Conservation (phyloP, 37 sponge, comb jelly and placozoan species). For the Eunapius fragilis region DNA sequence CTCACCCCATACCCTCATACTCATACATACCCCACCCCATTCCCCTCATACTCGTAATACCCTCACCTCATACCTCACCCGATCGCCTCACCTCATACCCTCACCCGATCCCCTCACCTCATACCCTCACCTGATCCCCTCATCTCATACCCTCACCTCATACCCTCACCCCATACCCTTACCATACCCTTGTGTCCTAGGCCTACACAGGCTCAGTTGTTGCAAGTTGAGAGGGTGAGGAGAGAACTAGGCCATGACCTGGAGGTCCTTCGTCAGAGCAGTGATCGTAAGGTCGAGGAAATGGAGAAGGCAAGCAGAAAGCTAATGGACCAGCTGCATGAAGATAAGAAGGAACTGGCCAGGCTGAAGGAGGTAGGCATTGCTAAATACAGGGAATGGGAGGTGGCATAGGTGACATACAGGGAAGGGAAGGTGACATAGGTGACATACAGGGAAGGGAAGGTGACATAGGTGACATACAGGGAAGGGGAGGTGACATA, state of each 20-base stretch:
- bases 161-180: neutral
- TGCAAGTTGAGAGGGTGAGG: conserved; percentile 77
- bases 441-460: too few relatives aligned
- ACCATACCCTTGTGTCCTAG: neutral
- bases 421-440: too few relatives aligned
- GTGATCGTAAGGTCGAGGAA: conserved; percentile 54
- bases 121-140: neutral
- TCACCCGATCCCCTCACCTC: neutral
- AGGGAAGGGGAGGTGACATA: too few relatives aligned
- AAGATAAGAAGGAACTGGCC: conserved; percentile 71
- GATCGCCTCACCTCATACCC: neutral
- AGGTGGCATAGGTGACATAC: too few relatives aligned
- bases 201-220: conserved; percentile 47
- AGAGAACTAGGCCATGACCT: conserved; percentile 62
- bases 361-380: conserved; percentile 76
- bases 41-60: neutral
- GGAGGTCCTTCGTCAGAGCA: conserved; percentile 55
- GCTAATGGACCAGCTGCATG: conserved; percentile 61
- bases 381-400: neutral
- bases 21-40: neutral
- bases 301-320: conserved; percentile 71
- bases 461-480: too few relatives aligned
- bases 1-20: neutral
- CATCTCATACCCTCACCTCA: neutral
- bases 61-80: neutral